These are phyloP conservation scores for Xiphias gladius DNA, from an alignment of 2,113 vertebrate species.

Conservation along the genomic window DNA sequence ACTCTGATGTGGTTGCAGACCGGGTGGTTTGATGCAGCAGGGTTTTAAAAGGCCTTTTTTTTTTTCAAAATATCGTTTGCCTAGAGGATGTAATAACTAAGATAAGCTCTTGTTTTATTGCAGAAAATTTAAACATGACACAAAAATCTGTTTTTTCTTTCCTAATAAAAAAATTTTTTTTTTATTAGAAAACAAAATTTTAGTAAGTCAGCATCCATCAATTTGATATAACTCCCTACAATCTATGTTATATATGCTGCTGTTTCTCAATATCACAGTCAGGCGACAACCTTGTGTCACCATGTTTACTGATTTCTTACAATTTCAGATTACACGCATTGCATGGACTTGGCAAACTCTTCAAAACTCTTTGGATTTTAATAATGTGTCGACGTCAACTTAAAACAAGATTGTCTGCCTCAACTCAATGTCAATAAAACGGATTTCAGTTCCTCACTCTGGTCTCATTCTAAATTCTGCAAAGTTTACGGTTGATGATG, in stretches of 20 bases:
- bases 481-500: not conserved
- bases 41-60: not conserved
- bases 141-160: not conserved
- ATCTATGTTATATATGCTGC: not conserved
- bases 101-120: not conserved
- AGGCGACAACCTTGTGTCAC: not conserved
- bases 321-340: not conserved
- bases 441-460: not conserved
- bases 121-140: too few species aligned
- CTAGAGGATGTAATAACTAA: not conserved
- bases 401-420: not conserved
- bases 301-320: not conserved
- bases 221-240: not conserved
- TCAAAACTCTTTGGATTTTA: not conserved
- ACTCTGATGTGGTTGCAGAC: conserved; percentile 1
- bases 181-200: not conserved
- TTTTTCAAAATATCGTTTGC: not conserved
- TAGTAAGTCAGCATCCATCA: not conserved
- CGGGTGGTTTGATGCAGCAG: not conserved
- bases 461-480: not conserved
- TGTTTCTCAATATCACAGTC: not conserved
- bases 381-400: not conserved
- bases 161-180: not conserved
- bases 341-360: not conserved
- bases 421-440: not conserved